Base-by-base conservation (phyloP, 2,113 vertebrate species). In the Chinchilla lanigera region DNA sequence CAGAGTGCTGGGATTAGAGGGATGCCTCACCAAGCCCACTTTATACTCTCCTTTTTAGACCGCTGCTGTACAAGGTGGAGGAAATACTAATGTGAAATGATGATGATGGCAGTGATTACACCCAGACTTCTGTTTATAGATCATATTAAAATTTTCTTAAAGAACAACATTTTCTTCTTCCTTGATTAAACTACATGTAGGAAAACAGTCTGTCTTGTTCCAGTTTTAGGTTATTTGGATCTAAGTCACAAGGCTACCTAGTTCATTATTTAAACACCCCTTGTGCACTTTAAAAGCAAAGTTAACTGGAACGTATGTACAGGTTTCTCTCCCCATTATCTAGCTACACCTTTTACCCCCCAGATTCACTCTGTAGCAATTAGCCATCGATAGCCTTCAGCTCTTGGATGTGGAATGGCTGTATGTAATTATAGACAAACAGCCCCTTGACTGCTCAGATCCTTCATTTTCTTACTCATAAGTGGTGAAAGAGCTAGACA, bases 381-480 rank as follows among this genome's bases (percentile, higher is more conserved):
- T n/a, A 86, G 63, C 60, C 26, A 22, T 61, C 60, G 6, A 61
- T 61, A 61, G 2, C 61, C 67, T 77, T 33, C 54, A 93, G 58
- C 84, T 22, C 82, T 60, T 17, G 1, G 9, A 60, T 92, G 4
- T 90, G 5, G 56, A 38, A 96, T 58, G 26, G 58, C 44, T 67
- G 41, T 61, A 71, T 30, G 19, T 67, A 89, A 93, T 19, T 91
- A 19, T 30, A 52, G 35, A 82, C 22, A 87, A 88, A 83, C 1
- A 91, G 50, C 3, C 60, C 47, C 19, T 96, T 63, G 60, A 93
- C 54, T 94, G 84, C 47, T 60, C 19, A 71, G 22, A 54, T 33
- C 20, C 75, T 95, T 86, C n/a, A 77, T 87, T 93, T 92, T 56
- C 71, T 96, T 50, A 92, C 30, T n/a, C 78, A 73, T n/a, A 87